A percentile compares a stretch with the other conserved stretches of the same genome.
Evolutionary conservation across 2,888 invertebrate species (phyloP).

Genomic region (Ametastegia equiseti): DNA sequence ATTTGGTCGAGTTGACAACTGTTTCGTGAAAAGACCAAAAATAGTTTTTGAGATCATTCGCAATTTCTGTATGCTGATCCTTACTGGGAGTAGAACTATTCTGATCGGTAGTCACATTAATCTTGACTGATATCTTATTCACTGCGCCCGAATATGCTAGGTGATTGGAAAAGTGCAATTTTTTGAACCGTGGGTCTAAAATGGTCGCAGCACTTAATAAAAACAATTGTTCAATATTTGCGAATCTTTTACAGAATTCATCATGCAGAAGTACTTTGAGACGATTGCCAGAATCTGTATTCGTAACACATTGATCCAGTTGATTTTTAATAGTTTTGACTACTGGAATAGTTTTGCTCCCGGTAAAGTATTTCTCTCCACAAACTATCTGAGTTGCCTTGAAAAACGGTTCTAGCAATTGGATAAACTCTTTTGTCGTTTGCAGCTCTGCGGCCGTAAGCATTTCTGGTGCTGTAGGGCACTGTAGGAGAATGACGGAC

Average conservation of each 20-base stretch:
- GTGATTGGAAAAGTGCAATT: conserved; percentile 5
- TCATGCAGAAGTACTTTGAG: conserved; percentile 11
- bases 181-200: conserved; percentile 13
- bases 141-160: conserved; percentile 49
- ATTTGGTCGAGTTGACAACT: background rate
- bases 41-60: background rate
- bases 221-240: conserved; percentile 17
- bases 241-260: conserved; percentile 24
- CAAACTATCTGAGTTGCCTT: conserved; percentile 44
- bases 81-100: background rate
- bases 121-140: conserved; percentile 45
- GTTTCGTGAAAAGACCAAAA: conserved; percentile 27
- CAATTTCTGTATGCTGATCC: background rate
- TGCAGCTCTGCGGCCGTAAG: conserved; percentile 39
- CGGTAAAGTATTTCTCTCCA: conserved; percentile 46
- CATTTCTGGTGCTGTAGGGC: conserved; percentile 50
- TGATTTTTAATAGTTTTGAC: conserved; percentile 40
- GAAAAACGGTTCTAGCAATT: conserved; percentile 38
- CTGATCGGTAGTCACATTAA: conserved; percentile 7
- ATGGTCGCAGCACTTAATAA: background rate
- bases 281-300: conserved; percentile 24
- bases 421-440: conserved; percentile 32
- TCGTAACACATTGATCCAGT: background rate
- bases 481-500: conserved; percentile 48
- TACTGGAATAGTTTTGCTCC: conserved; percentile 48